Evolutionary conservation across 2,888 invertebrate species (phyloP), one percentile per base, ranked within the genome.

Genomic region (Standfussiana lucernea): DNA sequence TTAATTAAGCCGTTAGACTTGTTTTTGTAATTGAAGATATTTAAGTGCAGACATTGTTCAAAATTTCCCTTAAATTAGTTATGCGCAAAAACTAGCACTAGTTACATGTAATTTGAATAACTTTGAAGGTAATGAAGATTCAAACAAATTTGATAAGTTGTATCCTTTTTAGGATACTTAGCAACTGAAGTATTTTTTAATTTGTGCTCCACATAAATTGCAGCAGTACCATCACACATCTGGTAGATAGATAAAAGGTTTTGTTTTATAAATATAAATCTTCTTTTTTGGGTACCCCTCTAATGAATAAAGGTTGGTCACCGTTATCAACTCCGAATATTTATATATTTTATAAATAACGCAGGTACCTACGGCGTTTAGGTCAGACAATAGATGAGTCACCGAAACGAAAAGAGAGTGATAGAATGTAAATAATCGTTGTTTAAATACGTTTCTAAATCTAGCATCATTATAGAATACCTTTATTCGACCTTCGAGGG

Each of bases 21-120:
- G 32, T 74, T 74, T 81, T 82, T 42, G 21, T 28, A 67, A 71
- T 61, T 70, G 66, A 66, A 62, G 59, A 50, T 70, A n/a, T n/a
- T n/a, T n/a, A 74, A 59, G 11, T 0, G 24, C 50, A 50, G 24
- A 28, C 0, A 40, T 68, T n/a, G 4, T 67, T 35, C 0, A 37
- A 68, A 62, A 64, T 37, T 8, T 37, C 32, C 45, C 32, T 66
- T 47, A 1, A 18, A 47, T 59, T 68, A n/a, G 24, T 50, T 77
- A 50, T 40, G 15, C n/a, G 35, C 18, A 21, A n/a, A 24, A 53
- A 53, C 28, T 28, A 40, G 32, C 0, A 35, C 21, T 47, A 28
- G 0, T 13, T 50, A 21, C 32, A 71, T 53, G 5, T 47, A 47
- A 70, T 56, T 72, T 37, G 13, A 64, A 64, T 64, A 21, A 15